Conservation (phyloP, 2,797 vertebrate genomes). For the Micrastur ruficollis region DNA sequence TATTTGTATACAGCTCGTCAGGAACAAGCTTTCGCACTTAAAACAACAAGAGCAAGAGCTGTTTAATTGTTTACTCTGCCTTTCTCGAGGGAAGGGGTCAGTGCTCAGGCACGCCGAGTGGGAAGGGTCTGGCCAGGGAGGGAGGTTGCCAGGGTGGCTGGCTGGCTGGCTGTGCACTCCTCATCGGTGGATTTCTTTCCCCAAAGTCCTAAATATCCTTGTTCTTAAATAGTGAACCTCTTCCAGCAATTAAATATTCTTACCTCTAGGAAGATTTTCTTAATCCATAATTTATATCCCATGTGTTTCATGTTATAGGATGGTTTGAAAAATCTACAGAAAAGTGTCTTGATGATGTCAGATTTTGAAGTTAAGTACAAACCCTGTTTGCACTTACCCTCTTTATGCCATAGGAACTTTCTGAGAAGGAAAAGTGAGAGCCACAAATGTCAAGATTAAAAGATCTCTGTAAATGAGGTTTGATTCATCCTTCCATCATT, state of each 20-base stretch:
- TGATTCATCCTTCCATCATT: background rate
- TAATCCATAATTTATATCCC: background rate
- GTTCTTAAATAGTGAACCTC: background rate
- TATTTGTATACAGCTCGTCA: background rate
- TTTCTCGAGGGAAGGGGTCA: background rate
- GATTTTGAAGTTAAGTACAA: background rate
- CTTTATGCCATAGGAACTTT: background rate
- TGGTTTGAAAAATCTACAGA: background rate
- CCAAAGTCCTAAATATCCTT: background rate
- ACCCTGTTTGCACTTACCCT: background rate
- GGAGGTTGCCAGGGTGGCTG: background rate
- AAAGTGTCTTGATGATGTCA: background rate
- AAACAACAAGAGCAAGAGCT: background rate
- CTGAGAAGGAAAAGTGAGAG: background rate
- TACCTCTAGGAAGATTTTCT: background rate
- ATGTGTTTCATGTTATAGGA: background rate
- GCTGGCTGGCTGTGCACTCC: background rate
- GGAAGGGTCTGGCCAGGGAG: background rate
- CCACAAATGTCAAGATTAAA: background rate
- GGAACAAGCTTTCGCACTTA: background rate
- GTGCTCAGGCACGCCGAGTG: background rate
- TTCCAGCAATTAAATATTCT: background rate
- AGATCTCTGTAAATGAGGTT: background rate
- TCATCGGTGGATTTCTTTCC: background rate
- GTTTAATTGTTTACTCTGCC: background rate